Base-by-base conservation (phyloP, 2,888 invertebrate genomes). In the Epinotia ramella region DNA sequence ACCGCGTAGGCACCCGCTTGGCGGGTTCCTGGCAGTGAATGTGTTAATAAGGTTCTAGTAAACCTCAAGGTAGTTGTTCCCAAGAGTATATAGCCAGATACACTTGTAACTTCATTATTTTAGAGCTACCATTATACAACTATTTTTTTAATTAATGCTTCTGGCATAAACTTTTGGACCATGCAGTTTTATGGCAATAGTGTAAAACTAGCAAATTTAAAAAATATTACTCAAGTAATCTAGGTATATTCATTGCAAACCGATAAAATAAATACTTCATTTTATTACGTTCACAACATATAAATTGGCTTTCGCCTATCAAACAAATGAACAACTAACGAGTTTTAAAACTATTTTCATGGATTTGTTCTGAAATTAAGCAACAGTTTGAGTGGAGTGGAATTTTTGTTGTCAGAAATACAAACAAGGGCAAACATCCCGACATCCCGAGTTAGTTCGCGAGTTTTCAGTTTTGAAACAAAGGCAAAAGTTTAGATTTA, bases 371-470 rank as follows among this genome's bases (percentile, higher is more conserved):
- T 81, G 81, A 82, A 86, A 87, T 86, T 84, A 84, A 83, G 82
- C 81, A 86, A 84, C 85, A 84, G 84, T 86, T 80, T 74, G 79
- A 80, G 81, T 82, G 78, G 79, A 80, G 82, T 82, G 80, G 78
- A 78, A 85, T 86, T 87, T 87, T 86, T 86, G 83, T 81, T 84
- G 79, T 78, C 77, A 76, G 78, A 82, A 82, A 79, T 81, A 80
- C 78, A 79, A 81, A 84, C 82, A 81, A 78, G 81, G 80, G 80
- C 78, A 78, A 79, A 77, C 76, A 75, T 80, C 79, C 53, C 77
- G 81, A 77, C 76, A 75, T 80, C 79, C 53, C 77, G 81, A 85
- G 81, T 84, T 84, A 79, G 83, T 84, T 81, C 78, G 79, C 79
- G 80, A 80, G 79, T 80, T 81, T 79, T 77, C 76, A 73, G 75